phyloP scores from a whole-genome alignment of 2,113 vertebrate species.

The Tragelaphus scriptus region DNA sequence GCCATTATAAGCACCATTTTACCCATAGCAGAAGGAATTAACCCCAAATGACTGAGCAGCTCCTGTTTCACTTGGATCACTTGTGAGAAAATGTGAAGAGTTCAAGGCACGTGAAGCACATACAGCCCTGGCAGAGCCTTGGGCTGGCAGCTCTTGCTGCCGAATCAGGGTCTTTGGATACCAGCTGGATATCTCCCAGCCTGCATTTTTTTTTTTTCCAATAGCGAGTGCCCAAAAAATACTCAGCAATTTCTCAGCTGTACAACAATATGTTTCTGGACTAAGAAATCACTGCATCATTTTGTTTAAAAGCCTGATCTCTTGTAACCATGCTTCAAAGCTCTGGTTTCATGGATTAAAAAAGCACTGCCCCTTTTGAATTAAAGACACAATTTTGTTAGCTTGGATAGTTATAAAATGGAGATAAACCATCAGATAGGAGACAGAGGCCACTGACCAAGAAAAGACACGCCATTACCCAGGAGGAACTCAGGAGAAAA shows the following conservation, averaged over 20 bases:
- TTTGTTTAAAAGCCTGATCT: conserved; percentile 35
- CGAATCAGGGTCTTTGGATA: neutral
- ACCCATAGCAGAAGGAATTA: neutral
- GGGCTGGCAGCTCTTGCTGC: neutral
- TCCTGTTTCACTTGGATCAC: neutral
- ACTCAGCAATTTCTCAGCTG: conserved; percentile 1
- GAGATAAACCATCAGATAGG: neutral
- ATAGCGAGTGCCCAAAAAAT: neutral
- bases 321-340: neutral
- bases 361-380: neutral
- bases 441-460: neutral
- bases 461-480: neutral
- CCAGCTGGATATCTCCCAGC: neutral
- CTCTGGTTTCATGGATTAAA: neutral
- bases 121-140: neutral
- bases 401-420: neutral
- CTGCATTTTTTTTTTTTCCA: conserved; percentile 12
- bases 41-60: neutral
- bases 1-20: neutral
- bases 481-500: neutral
- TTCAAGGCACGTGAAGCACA: neutral
- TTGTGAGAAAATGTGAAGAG: neutral
- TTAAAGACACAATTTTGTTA: conserved; percentile 10
- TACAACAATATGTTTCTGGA: neutral
- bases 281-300: conserved; percentile 8